These are phyloP conservation scores for Tyrannus savana DNA, from an alignment of 2,113 vertebrate genomes.

Conservation along the genomic window DNA sequence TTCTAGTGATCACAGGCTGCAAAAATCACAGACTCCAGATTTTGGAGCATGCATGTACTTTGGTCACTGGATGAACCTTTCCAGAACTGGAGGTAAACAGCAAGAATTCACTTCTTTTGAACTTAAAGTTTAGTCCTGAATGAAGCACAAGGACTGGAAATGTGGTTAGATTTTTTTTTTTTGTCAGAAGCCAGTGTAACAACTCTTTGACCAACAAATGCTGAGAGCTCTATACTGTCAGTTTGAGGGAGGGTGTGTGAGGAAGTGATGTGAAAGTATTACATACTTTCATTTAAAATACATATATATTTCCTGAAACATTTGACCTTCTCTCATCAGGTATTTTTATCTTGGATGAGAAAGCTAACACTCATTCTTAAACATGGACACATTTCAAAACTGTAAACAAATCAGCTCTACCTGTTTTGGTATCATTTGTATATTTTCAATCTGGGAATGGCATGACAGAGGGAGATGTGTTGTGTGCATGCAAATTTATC, in stretches of 20 bases:
- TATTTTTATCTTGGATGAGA: neutral
- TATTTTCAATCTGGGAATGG: neutral
- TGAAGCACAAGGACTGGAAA: neutral
- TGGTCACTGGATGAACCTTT: neutral
- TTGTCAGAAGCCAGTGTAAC: neutral
- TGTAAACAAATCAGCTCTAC: neutral
- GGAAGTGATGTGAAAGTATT: neutral
- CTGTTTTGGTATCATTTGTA: neutral
- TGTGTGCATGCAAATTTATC: neutral
- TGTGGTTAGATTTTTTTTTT: neutral
- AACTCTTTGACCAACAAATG: neutral
- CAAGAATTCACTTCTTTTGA: neutral
- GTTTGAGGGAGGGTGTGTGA: neutral
- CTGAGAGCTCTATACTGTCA: neutral
- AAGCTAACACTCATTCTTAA: neutral
- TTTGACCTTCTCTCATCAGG: neutral
- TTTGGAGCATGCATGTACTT: neutral
- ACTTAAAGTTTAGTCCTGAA: neutral
- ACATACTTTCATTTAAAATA: neutral
- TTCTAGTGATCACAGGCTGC: neutral
- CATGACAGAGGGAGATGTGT: rapidly evolving
- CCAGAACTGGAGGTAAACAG: neutral
- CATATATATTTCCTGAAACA: neutral
- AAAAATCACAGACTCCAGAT: neutral
- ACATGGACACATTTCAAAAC: neutral